Base-by-base conservation (phyloP, 2,888 invertebrate species). In the Lissonota sp. region DNA sequence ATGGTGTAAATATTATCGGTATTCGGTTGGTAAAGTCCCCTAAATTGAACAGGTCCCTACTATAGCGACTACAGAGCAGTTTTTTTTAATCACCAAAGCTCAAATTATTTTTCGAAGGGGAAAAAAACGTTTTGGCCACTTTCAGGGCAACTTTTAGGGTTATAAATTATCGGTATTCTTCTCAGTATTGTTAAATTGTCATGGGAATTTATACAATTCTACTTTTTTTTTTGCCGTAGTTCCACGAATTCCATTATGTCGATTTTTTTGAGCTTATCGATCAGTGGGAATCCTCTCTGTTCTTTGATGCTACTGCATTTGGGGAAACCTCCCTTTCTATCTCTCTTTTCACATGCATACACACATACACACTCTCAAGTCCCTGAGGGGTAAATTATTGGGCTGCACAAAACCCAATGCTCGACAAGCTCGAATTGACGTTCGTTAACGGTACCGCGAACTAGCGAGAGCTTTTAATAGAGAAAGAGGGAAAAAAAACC, bases 391-490 rank as follows among this genome's bases (percentile, higher is more conserved):
- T 81, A 74, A 82, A 79, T 82, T 82, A 82, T 82, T 79, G 79
- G 79, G 76, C 51, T 76, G 69, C 79, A 76, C 76, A 72, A 79
- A 82, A 57, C 82, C 82, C 70, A 74, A 74, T 79, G 79, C 79
- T 82, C 82, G 79, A 79, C 79, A 82, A 79, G 82, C 79, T 71
- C 80, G 78, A 80, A 83, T 78, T 80, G 78, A 77, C 83, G 81
- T 83, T 78, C 80, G 80, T 80, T 80, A 80, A 78, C 80, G 80
- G 74, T 83, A 81, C 80, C 80, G 71, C 81, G 81, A 78, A 81
- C 81, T 70, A 74, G 76, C 74, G 37, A 57, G 51, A 73, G 80
- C 64, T 74, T 74, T 69, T 64, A 39, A 79, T n/a, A n/a, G n/a
- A n/a, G n/a, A n/a, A n/a, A n/a, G n/a, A n/a, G n/a, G n/a, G n/a